Conservation (phyloP, 2,113 vertebrate genomes). For the Macquaria ambigua region DNA sequence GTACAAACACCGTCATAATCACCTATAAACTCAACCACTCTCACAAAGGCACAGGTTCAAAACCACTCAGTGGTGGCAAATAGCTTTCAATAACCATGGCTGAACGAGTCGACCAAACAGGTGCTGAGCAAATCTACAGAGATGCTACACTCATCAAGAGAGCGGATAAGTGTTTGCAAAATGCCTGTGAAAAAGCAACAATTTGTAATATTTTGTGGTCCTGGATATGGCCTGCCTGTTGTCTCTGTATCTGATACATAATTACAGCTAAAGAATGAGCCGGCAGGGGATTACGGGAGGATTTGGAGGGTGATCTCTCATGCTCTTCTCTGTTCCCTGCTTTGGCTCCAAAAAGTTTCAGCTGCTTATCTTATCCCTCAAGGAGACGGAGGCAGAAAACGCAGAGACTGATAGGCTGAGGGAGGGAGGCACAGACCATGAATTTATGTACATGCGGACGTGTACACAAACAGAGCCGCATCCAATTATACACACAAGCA, state of each 20-base stretch:
- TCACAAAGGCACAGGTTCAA: constrained; percentile 30
- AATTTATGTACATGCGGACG: constrained; percentile 37
- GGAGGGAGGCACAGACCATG: constrained; percentile 26
- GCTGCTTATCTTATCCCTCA: constrained; percentile 63
- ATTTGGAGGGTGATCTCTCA: constrained; percentile 62
- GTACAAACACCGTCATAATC: constrained; percentile 33
- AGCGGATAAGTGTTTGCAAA: constrained; percentile 14
- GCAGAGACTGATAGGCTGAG: constrained; percentile 42
- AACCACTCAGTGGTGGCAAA: constrained; percentile 36
- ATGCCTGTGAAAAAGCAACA: constrained; percentile 29
- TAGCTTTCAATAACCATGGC: constrained; percentile 24
- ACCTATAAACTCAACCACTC: constrained; percentile 38
- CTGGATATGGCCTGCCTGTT: constrained; percentile 38
- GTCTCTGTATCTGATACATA: constrained; percentile 60
- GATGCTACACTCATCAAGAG: constrained; percentile 29
- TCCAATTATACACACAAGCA: constrained; percentile 52
- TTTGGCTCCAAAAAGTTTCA: constrained; percentile 61
- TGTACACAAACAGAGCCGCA: constrained; percentile 57
- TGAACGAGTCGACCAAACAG: constrained; percentile 33
- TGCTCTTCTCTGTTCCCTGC: constrained; percentile 35
- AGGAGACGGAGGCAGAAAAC: constrained; percentile 51
- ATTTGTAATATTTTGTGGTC: constrained; percentile 36
- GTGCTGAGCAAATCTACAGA: constrained; percentile 29
- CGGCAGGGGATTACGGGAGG: constrained; percentile 63
- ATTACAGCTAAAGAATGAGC: constrained; percentile 66